phyloP scores from a whole-genome alignment of 2,797 vertebrate species.

The Coracias cyanogaster region DNA sequence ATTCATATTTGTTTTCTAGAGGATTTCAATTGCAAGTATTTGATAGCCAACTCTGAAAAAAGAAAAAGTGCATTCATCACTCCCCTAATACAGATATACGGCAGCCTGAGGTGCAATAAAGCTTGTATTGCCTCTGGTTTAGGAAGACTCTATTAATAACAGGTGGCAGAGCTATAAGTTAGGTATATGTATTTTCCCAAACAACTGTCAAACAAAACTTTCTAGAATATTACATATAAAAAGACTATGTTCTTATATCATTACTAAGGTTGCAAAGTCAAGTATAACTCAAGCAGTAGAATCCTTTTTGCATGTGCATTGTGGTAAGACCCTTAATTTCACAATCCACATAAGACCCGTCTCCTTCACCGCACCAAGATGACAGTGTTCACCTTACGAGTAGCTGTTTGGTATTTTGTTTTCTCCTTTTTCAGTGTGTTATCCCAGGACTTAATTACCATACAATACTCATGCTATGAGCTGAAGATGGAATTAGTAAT shows the following conservation, averaged over 20 bases:
- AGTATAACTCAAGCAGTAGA: not conserved
- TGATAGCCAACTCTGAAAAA: constrained; percentile 25
- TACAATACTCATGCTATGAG: not conserved
- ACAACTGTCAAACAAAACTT: not conserved
- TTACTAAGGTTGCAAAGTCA: not conserved
- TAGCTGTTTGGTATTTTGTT: not conserved
- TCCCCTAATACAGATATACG: not conserved
- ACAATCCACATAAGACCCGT: not conserved
- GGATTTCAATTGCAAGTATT: constrained; percentile 38
- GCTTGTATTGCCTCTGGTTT: constrained; percentile 2
- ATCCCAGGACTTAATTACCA: not conserved
- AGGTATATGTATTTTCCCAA: constrained; percentile 6
- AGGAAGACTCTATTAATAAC: constrained; percentile 35
- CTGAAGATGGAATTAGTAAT: not conserved
- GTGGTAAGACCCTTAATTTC: not conserved
- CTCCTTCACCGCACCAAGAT: not conserved
- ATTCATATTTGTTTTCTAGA: constrained; percentile 64
- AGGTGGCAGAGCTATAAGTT: not conserved
- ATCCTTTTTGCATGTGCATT: not conserved
- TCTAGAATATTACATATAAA: not conserved
- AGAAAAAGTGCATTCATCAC: constrained; percentile 8
- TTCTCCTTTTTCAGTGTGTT: not conserved
- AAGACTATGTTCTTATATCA: not conserved
- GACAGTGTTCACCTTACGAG: not conserved
- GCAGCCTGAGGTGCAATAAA: constrained; percentile 26